Evolutionary conservation across 1,140 invertebrate species (phyloP).

Genomic region (Oedothorax gibbosus): DNA sequence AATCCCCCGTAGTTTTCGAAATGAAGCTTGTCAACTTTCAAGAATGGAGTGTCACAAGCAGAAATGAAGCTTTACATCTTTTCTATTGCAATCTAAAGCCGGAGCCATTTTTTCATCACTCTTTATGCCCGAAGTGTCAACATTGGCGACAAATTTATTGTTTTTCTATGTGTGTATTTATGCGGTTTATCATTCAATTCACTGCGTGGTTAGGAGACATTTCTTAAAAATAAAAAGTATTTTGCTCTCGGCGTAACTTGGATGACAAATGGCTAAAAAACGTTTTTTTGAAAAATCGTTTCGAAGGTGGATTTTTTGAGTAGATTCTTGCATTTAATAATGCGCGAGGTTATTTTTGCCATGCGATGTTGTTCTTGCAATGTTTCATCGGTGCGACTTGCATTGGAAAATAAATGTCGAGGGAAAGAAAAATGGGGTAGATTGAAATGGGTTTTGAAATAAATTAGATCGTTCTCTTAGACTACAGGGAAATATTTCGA

Average conservation of each 20-base stretch:
- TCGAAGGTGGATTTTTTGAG: not conserved
- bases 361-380: too few species aligned
- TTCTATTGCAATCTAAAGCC: conserved; percentile 16
- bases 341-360: too few species aligned
- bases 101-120: conserved; percentile 7
- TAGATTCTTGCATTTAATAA: not conserved
- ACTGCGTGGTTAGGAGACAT: conserved; percentile 15
- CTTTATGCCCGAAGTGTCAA: conserved; percentile 1
- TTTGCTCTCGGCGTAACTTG: conserved; percentile 14
- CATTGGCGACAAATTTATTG: conserved; percentile 31
- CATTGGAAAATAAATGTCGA: too few species aligned
- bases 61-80: conserved; percentile 42
- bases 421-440: too few species aligned
- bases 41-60: conserved; percentile 47
- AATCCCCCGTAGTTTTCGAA: conserved; percentile 13
- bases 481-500: too few species aligned
- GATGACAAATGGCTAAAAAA: conserved; percentile 20
- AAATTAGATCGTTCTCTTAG: too few species aligned
- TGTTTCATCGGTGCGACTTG: too few species aligned
- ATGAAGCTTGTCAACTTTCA: conserved; percentile 51
- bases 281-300: conserved; percentile 11
- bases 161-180: conserved; percentile 26
- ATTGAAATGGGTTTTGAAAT: too few species aligned
- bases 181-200: conserved; percentile 36
- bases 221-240: not conserved